Evolutionary conservation across 2,888 invertebrate species (phyloP), one percentile per base, ranked within the genome.

Genomic region (Gymnosoma rotundatum): DNA sequence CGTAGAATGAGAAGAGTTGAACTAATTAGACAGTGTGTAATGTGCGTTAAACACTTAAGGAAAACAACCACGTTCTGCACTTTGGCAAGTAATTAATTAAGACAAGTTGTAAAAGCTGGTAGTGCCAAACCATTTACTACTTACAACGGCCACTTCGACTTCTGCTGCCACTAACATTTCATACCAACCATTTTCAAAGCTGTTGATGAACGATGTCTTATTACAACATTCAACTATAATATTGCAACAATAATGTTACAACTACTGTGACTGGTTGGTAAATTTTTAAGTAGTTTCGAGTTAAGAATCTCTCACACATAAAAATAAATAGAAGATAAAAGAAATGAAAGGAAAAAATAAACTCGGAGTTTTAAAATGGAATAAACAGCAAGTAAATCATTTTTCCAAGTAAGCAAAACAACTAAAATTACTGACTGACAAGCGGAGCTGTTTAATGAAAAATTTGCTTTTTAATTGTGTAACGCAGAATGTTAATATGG

Each of bases 41-140:
- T 87, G 86, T 87, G 87, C 87, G 87, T 86, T 86, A 87, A 87
- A 85, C 87, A 86, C 86, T 87, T 87, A 86, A 83, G 83, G 83
- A 84, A 87, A 85, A 85, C 83, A 86, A 84, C 83, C 87, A 87
- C 87, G 86, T 87, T 83, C 86, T 86, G 86, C 87, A 87, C 87
- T 87, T 86, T 87, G 87, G 87, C 87, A 87, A 87, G 86, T 87
- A 87, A 87, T 87, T 87, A 87, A 87, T 87, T 87, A 87, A 87
- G 87, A 87, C 87, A 87, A 86, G 86, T 81, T 81, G 84, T 66
- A 80, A 67, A 79, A 67, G 73, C 67, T 80, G 78, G 54, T 70
- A 78, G 76, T 78, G 76, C 52, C 67, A 69, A 69, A 69, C 20
- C 69, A 69, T 60, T 60, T 69, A 78, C 69, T 78, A 78, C 69